phyloP scores from a whole-genome alignment of 1,140 invertebrate genomes.

The Aethina tumida region DNA sequence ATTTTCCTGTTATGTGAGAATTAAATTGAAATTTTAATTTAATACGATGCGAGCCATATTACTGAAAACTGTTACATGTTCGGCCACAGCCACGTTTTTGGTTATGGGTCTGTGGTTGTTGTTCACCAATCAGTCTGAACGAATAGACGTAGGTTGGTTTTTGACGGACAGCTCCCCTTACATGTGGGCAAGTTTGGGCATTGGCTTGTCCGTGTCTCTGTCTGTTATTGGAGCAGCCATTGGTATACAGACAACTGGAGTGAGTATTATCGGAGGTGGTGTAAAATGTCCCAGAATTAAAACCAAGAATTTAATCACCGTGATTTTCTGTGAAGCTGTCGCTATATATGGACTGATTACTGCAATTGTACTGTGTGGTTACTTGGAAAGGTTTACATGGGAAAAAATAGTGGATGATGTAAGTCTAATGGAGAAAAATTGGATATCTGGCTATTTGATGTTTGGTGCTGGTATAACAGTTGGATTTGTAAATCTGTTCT shows the following conservation, averaged over 20 bases:
- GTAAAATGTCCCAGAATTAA: slow-evolving; percentile 80
- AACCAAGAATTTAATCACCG: slow-evolving; percentile 64
- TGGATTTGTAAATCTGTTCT: slow-evolving; percentile 81
- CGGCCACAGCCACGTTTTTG: no score
- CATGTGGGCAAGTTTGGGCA: slow-evolving; percentile 86
- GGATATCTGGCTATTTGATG: slow-evolving; percentile 68
- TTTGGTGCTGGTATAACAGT: slow-evolving; percentile 79
- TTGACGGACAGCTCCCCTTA: slow-evolving; percentile 75
- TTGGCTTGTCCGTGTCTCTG: slow-evolving; percentile 85
- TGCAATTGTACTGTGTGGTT: slow-evolving; percentile 74
- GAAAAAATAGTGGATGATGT: slow-evolving; percentile 15
- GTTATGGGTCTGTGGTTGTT: no score
- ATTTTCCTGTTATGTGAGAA: no score
- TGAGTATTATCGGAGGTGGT: slow-evolving; percentile 93
- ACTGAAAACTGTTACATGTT: no score
- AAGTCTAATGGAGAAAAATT: slow-evolving; percentile 34
- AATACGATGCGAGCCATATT: no score
- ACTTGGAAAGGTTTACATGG: slow-evolving; percentile 37
- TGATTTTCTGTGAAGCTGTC: slow-evolving; percentile 90
- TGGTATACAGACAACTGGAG: slow-evolving; percentile 94
- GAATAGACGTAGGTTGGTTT: slow-evolving; percentile 60
- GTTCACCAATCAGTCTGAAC: no score
- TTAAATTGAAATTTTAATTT: no score
- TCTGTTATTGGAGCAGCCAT: slow-evolving; percentile 96
- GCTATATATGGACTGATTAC: slow-evolving; percentile 89